A percentile compares a stretch with the other conserved stretches of the same genome.
Evolutionary conservation across 2,888 invertebrate species (phyloP).

Genomic region (Habrosyne pyritoides): DNA sequence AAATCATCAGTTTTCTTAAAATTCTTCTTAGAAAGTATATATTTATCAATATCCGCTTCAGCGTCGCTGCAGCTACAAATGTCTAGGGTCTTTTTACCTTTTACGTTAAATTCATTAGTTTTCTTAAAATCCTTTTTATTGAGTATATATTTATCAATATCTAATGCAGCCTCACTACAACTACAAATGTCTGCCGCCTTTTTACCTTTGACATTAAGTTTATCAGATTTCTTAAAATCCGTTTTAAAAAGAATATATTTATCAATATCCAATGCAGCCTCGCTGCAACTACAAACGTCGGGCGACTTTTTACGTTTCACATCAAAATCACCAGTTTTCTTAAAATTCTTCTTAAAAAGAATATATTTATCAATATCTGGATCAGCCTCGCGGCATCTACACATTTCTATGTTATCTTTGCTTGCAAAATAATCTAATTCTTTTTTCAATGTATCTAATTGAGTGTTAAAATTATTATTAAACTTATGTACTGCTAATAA

Average conservation of each 20-base stretch:
- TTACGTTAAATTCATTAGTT: neutral
- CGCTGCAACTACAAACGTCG: neutral
- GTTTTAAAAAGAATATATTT: neutral
- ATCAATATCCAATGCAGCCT: neutral
- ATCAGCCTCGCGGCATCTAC: neutral
- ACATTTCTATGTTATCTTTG: neutral
- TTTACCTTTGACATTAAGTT: too few species aligned
- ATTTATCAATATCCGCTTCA: neutral
- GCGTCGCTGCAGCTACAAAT: neutral
- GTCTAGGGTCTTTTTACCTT: neutral
- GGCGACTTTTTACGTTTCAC: neutral
- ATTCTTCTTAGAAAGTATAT: neutral
- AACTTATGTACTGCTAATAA: constrained; percentile 37
- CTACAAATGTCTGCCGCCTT: neutral
- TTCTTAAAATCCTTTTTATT: neutral
- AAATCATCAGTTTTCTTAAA: neutral
- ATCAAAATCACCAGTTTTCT: neutral
- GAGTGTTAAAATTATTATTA: too few species aligned
- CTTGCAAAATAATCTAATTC: neutral
- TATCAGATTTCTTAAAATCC: neutral
- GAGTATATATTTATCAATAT: neutral
- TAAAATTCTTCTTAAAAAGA: neutral
- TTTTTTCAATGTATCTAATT: constrained; percentile 22
- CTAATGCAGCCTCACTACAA: neutral
- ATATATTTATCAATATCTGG: neutral